Conservation (phyloP, 1,140 invertebrate species). For the Drosophila navojoa region DNA sequence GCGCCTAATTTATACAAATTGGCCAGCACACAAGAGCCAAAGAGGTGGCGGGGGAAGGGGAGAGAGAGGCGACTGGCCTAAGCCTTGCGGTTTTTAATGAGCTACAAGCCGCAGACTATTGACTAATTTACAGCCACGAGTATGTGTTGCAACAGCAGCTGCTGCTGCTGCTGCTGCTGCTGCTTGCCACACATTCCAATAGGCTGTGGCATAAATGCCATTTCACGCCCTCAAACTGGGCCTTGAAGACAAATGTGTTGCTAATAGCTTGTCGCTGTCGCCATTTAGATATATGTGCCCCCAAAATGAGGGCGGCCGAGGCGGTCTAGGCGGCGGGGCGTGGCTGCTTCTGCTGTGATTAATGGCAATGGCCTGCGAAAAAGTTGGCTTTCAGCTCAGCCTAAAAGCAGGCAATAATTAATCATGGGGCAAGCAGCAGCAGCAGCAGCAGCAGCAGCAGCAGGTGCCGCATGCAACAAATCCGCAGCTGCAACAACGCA, state of each 20-base stretch:
- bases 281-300: constrained; percentile 23
- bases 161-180: constrained; percentile 13
- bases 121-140: constrained; percentile 73
- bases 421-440: constrained; percentile 48
- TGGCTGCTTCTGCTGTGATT: constrained; percentile 62
- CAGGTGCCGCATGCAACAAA: constrained; percentile 17
- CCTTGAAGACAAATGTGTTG: constrained; percentile 76
- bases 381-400: constrained; percentile 60
- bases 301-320: background rate
- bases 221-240: constrained; percentile 50
- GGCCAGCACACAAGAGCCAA: constrained; percentile 23
- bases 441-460: constrained; percentile 42
- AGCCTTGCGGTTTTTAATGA: constrained; percentile 59
- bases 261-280: constrained; percentile 79
- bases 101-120: constrained; percentile 62
- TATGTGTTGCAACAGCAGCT: constrained; percentile 60
- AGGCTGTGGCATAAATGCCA: constrained; percentile 65
- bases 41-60: background rate
- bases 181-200: constrained; percentile 60
- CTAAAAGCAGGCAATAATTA: constrained; percentile 53
- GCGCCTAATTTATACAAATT: constrained; percentile 73
- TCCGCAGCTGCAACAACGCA: constrained; percentile 13
- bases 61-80: constrained; percentile 15
- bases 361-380: constrained; percentile 67
- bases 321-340: constrained; percentile 6